A percentile compares a stretch with the other conserved stretches of the same genome.
phyloP scores from a whole-genome alignment of 1,140 invertebrate genomes.

The Pseudomyrmex sp. region DNA sequence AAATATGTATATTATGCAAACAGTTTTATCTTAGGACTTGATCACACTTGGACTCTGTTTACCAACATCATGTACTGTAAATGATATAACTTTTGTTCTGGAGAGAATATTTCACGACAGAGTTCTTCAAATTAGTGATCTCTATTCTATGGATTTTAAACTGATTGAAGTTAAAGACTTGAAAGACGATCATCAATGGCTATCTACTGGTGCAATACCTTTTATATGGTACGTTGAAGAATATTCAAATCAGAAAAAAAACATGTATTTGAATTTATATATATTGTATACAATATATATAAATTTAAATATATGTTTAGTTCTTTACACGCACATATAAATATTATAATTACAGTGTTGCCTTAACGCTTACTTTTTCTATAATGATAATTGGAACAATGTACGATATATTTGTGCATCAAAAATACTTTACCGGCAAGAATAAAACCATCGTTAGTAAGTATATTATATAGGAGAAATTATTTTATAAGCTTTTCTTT shows the following conservation, averaged over 20 bases:
- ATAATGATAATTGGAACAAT: slow-evolving; percentile 73
- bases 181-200: slow-evolving; percentile 73
- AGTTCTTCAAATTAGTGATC: slow-evolving; percentile 69
- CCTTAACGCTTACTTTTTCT: slow-evolving; percentile 52
- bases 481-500: not conserved
- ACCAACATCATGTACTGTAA: slow-evolving; percentile 76
- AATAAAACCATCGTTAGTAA: slow-evolving; percentile 69
- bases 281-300: not conserved
- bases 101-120: slow-evolving; percentile 73
- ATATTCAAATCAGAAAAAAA: slow-evolving; percentile 18
- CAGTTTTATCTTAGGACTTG: slow-evolving; percentile 72
- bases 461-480: not conserved
- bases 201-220: slow-evolving; percentile 57
- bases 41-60: slow-evolving; percentile 81
- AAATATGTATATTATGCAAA: not conserved
- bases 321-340: not conserved
- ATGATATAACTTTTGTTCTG: slow-evolving; percentile 72
- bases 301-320: not conserved
- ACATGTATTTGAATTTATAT: not conserved
- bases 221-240: slow-evolving; percentile 58
- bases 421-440: slow-evolving; percentile 54
- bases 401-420: slow-evolving; percentile 76
- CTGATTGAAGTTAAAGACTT: slow-evolving; percentile 76
- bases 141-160: slow-evolving; percentile 76
- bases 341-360: slow-evolving; percentile 58